These are phyloP conservation scores for Brachionus koreanus DNA, from an alignment of 1,140 invertebrate genomes.

Conservation along the genomic window DNA sequence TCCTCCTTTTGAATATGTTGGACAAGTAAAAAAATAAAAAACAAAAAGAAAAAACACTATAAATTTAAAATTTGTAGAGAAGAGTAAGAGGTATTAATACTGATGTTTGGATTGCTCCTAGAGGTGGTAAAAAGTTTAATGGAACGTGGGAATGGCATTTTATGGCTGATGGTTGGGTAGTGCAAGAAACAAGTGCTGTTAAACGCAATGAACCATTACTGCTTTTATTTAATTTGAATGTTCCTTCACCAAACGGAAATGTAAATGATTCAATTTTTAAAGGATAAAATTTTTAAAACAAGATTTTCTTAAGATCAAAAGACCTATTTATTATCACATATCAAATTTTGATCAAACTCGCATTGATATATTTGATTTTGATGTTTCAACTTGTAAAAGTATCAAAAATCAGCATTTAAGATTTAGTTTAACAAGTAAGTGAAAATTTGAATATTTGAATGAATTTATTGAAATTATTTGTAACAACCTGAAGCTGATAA, in stretches of 20 bases:
- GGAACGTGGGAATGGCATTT: constrained; percentile 35
- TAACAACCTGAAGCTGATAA: no score
- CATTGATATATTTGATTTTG: constrained; percentile 41
- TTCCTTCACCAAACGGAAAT: constrained; percentile 7
- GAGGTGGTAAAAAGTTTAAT: not conserved
- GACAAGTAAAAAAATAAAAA: constrained; percentile 4
- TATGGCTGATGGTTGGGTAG: constrained; percentile 40
- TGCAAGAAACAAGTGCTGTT: constrained; percentile 40
- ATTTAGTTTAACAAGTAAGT: constrained; percentile 18
- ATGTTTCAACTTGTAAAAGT: not conserved
- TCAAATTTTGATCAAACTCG: constrained; percentile 31
- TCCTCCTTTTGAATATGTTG: constrained; percentile 35
- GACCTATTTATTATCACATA: constrained; percentile 22
- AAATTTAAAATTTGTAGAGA: not conserved
- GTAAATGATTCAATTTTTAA: not conserved
- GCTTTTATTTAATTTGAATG: not conserved
- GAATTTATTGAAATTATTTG: no score
- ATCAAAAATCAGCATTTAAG: constrained; percentile 28
- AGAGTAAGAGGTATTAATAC: constrained; percentile 34
- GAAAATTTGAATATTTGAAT: not conserved
- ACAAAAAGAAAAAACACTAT: not conserved
- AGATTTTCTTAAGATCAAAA: not conserved
- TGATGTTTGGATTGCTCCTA: constrained; percentile 40
- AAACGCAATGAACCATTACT: not conserved
- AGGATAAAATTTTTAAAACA: not conserved